These are phyloP conservation scores for Eupithecia dodoneata DNA, from an alignment of 2,888 invertebrate species.

Conservation along the genomic window DNA sequence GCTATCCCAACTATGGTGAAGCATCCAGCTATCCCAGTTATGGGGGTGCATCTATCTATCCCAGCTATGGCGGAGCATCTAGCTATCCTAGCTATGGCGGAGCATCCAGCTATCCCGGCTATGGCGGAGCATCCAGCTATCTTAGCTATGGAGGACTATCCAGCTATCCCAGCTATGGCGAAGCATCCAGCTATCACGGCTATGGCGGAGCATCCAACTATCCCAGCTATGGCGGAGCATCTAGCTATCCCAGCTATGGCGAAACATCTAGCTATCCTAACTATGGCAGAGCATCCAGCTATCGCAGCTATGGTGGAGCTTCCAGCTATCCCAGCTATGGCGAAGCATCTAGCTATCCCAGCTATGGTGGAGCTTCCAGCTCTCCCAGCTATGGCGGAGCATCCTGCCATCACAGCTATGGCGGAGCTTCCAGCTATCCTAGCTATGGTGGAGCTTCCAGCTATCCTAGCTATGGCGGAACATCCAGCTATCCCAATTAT, in stretches of 20 bases:
- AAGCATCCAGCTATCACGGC: not conserved
- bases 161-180: not conserved
- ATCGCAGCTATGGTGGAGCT: not conserved
- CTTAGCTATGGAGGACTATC: not conserved
- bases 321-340: not conserved
- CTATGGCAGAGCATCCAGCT: not conserved
- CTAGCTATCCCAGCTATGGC: no score
- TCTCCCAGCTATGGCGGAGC: not conserved
- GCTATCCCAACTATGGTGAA: not conserved
- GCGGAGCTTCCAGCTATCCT: not conserved
- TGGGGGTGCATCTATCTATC: not conserved
- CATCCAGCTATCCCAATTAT: not conserved
- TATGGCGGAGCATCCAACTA: not conserved
- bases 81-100: not conserved
- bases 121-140: not conserved
- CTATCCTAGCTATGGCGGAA: no score
- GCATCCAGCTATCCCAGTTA: not conserved
- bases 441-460: not conserved
- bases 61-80: not conserved
- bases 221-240: not conserved
- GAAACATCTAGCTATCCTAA: not conserved
- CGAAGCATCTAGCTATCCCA: not conserved
- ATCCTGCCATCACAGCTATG: not conserved
- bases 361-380: not conserved
- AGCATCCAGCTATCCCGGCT: not conserved